Conservation (phyloP, 2,888 invertebrate species). For the Drosophila tanythrix region DNA sequence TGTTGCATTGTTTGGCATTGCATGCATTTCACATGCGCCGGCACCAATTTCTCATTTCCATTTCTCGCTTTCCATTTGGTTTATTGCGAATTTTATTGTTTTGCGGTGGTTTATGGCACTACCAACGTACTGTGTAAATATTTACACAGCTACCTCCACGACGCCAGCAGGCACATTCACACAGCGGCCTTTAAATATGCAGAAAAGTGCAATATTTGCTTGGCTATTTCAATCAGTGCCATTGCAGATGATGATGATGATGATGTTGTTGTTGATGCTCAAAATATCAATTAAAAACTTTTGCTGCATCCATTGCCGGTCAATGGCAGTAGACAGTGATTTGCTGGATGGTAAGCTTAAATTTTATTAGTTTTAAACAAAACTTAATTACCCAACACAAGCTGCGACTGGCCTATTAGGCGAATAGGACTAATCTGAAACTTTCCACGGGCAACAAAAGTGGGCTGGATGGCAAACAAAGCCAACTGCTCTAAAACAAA, state of each 20-base stretch:
- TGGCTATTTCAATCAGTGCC: conserved; percentile 64
- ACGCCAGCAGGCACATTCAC: conserved; percentile 19
- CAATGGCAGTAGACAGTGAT: conserved; percentile 8
- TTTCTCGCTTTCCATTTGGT: conserved; percentile 72
- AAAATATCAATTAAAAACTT: conserved; percentile 35
- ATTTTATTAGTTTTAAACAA: conserved; percentile 47
- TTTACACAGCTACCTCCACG: conserved; percentile 35
- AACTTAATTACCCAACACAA: conserved; percentile 61
- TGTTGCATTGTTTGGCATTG: conserved; percentile 49
- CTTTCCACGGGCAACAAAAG: conserved; percentile 36
- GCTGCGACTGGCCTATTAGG: conserved; percentile 56
- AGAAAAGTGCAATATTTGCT: conserved; percentile 66
- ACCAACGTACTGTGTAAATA: conserved; percentile 64
- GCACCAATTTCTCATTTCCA: conserved; percentile 60
- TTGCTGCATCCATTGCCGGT: conserved; percentile 14
- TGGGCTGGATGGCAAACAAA: neutral
- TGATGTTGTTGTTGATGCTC: neutral
- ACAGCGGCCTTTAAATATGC: conserved; percentile 57
- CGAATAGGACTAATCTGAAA: conserved; percentile 63
- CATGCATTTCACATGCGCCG: conserved; percentile 64
- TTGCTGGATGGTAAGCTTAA: conserved; percentile 27
- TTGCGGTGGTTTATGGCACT: conserved; percentile 66
- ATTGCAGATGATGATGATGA: conserved; percentile 6
- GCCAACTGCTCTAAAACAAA: conserved; percentile 56
- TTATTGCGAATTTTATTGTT: conserved; percentile 79